Evolutionary conservation across 2,113 vertebrate species (phyloP).

Genomic region (Cyanocitta stelleri): DNA sequence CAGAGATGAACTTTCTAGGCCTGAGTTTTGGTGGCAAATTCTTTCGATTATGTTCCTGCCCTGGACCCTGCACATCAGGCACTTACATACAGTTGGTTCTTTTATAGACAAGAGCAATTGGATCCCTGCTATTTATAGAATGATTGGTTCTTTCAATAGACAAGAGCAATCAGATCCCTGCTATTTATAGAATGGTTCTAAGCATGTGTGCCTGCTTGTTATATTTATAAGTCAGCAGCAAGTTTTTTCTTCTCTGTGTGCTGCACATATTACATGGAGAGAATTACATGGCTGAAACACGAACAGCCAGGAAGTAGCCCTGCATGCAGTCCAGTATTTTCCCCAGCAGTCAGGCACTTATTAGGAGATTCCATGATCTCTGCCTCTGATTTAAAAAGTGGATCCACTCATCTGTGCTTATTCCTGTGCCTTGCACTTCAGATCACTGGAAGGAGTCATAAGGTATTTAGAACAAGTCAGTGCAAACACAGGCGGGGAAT

Average conservation of each 20-base stretch:
- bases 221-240: neutral
- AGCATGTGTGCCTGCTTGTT: neutral
- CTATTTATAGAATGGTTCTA: neutral
- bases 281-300: neutral
- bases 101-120: neutral
- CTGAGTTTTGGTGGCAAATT: neutral
- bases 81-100: neutral
- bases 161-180: neutral
- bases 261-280: neutral
- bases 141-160: conserved; percentile 2
- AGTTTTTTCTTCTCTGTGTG: neutral
- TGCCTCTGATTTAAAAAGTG: neutral
- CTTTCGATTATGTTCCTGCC: neutral
- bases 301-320: neutral
- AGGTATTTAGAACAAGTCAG: neutral
- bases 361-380: neutral
- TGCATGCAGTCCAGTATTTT: neutral
- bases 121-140: neutral
- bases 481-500: neutral
- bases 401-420: neutral
- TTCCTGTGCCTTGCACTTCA: neutral
- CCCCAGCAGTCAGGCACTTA: neutral
- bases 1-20: neutral
- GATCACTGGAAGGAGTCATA: neutral
- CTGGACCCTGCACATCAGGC: neutral